Percentiles rank a stretch among this genome's conserved stretches.
Conservation (phyloP, 2,888 invertebrate genomes). For the Polyploca ridens region DNA sequence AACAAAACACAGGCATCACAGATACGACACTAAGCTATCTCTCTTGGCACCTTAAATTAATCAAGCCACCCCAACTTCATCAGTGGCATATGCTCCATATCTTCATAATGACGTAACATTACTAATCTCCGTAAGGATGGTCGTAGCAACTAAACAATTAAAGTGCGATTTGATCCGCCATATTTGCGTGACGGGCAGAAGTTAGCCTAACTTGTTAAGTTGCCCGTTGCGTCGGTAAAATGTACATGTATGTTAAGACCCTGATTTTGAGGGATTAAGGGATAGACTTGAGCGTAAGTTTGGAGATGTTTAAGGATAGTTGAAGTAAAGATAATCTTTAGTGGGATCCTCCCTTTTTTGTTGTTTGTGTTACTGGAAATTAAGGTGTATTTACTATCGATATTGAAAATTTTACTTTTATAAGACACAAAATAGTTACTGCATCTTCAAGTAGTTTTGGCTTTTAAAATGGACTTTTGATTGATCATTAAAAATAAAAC, state of each 20-base stretch:
- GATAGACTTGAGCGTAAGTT: neutral
- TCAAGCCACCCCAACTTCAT: slow-evolving; percentile 12
- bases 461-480: too few relatives aligned
- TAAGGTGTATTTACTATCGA: neutral
- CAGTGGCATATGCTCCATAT: slow-evolving; percentile 13
- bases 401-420: too few relatives aligned
- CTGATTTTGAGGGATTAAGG: slow-evolving; percentile 1
- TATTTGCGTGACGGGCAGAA: slow-evolving; percentile 16
- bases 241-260: slow-evolving; percentile 6
- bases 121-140: slow-evolving; percentile 11
- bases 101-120: slow-evolving; percentile 14
- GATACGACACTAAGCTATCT: neutral
- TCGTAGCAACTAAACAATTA: slow-evolving; percentile 20
- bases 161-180: slow-evolving; percentile 21
- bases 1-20: neutral
- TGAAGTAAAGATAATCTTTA: neutral
- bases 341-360: neutral
- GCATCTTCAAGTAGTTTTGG: too few relatives aligned
- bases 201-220: slow-evolving; percentile 14
- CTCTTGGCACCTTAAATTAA: slow-evolving; percentile 12
- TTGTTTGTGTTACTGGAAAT: neutral
- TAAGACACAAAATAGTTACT: too few relatives aligned
- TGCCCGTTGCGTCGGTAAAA: slow-evolving; percentile 11
- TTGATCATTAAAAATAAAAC: too few relatives aligned
- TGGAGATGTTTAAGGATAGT: neutral